Conservation (phyloP, 2,797 vertebrate species). For the Clarias pachynema region DNA sequence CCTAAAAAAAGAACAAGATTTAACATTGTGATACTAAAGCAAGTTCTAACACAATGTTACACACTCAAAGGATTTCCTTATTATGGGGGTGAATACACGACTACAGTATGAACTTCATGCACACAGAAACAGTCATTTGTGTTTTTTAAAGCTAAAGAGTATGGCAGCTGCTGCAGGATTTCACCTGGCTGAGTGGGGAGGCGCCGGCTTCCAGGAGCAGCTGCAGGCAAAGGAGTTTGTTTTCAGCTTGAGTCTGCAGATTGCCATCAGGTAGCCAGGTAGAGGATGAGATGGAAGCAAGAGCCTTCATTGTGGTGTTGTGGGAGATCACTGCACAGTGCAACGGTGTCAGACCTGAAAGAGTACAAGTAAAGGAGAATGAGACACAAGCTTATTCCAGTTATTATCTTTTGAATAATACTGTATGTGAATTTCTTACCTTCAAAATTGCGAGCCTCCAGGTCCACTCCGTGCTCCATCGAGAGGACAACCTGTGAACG, state of each 20-base stretch:
- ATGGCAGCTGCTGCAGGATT: background rate
- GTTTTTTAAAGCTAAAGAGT: background rate
- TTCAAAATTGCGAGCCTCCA: conserved; percentile 89
- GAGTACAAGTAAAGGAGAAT: background rate
- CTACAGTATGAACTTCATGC: background rate
- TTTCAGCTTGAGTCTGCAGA: conserved; percentile 68
- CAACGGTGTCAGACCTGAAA: conserved; percentile 85
- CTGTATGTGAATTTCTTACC: conserved; percentile 66
- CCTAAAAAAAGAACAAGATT: conserved; percentile 69
- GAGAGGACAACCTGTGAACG: conserved; percentile 70
- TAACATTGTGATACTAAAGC: conserved; percentile 56
- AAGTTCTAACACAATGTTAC: conserved; percentile 23
- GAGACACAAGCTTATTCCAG: background rate
- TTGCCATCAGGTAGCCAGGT: conserved; percentile 54
- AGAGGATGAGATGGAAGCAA: conserved; percentile 49
- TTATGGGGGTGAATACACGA: background rate
- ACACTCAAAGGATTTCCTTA: too few species aligned
- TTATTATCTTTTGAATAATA: background rate
- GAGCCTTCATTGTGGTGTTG: conserved; percentile 72
- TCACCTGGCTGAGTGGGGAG: conserved; percentile 83
- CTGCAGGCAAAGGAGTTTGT: conserved; percentile 78
- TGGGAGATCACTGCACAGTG: conserved; percentile 87
- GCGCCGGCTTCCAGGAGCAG: conserved; percentile 80
- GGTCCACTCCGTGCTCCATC: conserved; percentile 65
- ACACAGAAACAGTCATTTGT: background rate